These are phyloP conservation scores for Siniperca chuatsi DNA, from an alignment of 2,113 vertebrate genomes.

Conservation along the genomic window DNA sequence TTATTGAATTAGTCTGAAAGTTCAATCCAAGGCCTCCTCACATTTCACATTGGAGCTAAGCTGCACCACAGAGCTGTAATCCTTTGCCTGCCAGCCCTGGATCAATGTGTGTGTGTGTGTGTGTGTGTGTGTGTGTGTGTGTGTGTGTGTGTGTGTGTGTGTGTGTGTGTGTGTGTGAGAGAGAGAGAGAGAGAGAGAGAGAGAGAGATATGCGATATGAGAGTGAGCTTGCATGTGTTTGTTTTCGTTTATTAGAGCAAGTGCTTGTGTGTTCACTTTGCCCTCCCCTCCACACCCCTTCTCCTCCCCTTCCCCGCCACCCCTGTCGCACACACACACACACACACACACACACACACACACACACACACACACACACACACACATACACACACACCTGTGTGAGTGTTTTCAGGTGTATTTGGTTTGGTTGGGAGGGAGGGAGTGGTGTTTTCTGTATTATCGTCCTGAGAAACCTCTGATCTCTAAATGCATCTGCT, in stretches of 20 bases:
- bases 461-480: constrained; percentile 79
- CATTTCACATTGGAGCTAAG: constrained; percentile 93
- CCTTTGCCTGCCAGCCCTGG: constrained; percentile 63
- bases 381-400: constrained; percentile 67
- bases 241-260: constrained; percentile 63
- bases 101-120: constrained; percentile 56
- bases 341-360: constrained; percentile 36
- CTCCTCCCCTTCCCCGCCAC: constrained; percentile 11
- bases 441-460: constrained; percentile 75
- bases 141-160: constrained; percentile 26
- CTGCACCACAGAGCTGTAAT: constrained; percentile 80
- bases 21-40: constrained; percentile 91
- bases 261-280: constrained; percentile 58
- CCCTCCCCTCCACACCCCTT: constrained; percentile 58
- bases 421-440: constrained; percentile 79
- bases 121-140: constrained; percentile 31
- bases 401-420: constrained; percentile 79
- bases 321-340: background rate
- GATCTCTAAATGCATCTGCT: constrained; percentile 79
- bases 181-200: constrained; percentile 47
- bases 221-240: constrained; percentile 64
- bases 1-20: constrained; percentile 98
- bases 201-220: constrained; percentile 59
- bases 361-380: constrained; percentile 42
- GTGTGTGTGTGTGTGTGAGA: too few relatives aligned